Conservation (phyloP, 1,140 invertebrate species). For the Holotrichia oblita region DNA sequence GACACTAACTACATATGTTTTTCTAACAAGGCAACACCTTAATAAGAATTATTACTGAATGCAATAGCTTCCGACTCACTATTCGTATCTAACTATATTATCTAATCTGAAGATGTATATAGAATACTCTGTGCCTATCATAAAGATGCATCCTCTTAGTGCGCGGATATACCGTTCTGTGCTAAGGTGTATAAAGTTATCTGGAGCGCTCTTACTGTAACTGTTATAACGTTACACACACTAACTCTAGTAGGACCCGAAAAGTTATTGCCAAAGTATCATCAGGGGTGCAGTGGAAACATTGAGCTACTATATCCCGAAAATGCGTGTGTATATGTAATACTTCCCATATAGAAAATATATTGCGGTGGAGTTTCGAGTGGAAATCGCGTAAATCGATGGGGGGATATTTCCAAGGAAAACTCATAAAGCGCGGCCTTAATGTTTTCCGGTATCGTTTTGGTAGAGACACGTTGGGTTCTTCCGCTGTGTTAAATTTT, state of each 20-base stretch:
- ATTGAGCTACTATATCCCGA: conserved; percentile 23
- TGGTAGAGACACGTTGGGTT: background rate
- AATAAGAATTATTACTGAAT: too few species aligned
- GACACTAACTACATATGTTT: too few species aligned
- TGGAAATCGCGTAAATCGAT: conserved; percentile 29
- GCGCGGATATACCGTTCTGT: too few species aligned
- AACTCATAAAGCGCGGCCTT: conserved; percentile 27
- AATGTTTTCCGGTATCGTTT: conserved; percentile 22
- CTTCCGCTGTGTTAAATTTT: conserved; percentile 24
- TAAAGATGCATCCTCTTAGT: too few species aligned
- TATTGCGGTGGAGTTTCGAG: conserved; percentile 30
- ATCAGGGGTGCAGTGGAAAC: conserved; percentile 29
- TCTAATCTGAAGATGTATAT: too few species aligned
- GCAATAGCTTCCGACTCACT: too few species aligned
- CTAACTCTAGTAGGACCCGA: background rate
- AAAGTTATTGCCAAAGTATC: conserved; percentile 20
- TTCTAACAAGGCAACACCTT: too few species aligned
- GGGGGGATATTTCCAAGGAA: conserved; percentile 32
- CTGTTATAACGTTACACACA: background rate
- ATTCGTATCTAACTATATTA: too few species aligned
- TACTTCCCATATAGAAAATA: conserved; percentile 29
- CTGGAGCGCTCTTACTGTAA: background rate
- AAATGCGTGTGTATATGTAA: conserved; percentile 21
- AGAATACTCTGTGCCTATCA: too few species aligned
- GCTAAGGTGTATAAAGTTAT: too few species aligned